Conservation (phyloP, 64 coral and sea anemone genomes). For the Anthopleura sola region DNA sequence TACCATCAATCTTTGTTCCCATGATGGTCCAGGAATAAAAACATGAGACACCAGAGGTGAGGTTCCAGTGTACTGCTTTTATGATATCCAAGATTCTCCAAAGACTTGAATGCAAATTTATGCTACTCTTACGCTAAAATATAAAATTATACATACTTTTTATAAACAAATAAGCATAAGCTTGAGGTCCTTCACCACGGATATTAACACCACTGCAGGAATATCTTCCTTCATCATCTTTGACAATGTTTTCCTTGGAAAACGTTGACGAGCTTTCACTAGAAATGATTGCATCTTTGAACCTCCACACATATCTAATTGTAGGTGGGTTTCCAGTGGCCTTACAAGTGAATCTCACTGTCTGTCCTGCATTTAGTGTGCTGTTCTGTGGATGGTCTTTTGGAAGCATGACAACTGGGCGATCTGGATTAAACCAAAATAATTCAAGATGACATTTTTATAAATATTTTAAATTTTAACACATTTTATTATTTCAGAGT, state of each 20-base stretch:
- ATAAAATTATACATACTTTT: conserved; percentile 64
- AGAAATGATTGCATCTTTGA: conserved; percentile 56
- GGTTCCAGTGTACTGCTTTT: too few relatives aligned
- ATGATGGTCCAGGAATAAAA: too few relatives aligned
- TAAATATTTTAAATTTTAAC: too few relatives aligned
- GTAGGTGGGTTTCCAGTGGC: conserved; percentile 65
- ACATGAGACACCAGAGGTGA: too few relatives aligned
- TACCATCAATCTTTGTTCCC: too few relatives aligned
- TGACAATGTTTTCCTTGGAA: not conserved
- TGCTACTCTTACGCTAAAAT: not conserved
- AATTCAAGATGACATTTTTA: not conserved
- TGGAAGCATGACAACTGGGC: conserved; percentile 64
- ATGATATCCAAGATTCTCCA: too few relatives aligned
- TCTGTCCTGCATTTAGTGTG: conserved; percentile 36
- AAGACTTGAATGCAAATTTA: too few relatives aligned
- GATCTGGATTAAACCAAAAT: conserved; percentile 35
- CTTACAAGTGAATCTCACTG: conserved; percentile 55
- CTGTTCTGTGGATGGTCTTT: conserved; percentile 73
- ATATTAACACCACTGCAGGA: conserved; percentile 59
- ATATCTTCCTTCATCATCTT: conserved; percentile 53
- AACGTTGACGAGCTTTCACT: not conserved
- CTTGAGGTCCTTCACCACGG: conserved; percentile 60
- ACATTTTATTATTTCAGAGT: too few relatives aligned
- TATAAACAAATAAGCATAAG: conserved; percentile 43
- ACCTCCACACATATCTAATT: conserved; percentile 46